Base-by-base conservation (phyloP, 2,797 vertebrate species). In the Poeciliopsis infans region DNA sequence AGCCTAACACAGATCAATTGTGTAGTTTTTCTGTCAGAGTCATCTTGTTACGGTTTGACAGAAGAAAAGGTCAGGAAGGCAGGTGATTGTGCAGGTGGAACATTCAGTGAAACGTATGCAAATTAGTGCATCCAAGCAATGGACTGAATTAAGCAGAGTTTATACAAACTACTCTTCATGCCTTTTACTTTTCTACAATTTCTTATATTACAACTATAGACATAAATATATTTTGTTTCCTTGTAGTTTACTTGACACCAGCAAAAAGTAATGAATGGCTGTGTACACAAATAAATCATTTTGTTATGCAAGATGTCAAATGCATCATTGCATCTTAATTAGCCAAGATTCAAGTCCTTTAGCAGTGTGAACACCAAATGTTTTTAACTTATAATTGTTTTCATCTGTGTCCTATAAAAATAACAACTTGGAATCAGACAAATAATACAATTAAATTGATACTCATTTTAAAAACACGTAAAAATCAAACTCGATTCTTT, bases 51-150 rank as follows among this genome's bases (percentile, higher is more conserved):
- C 75, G 74, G 43, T 47, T 79, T 53, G 86, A 78, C 80, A 74
- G 75, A 82, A 77, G 79, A 78, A 92, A 93, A 94, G 91, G 92
- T 91, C 87, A 91, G 79, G 53, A 71, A 87, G 59, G 81, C 47
- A 41, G 86, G 72, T 64, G 82, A 83, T 74, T 82, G 79, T 76
- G 77, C 71, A 81, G 80, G 78, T 82, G 23, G 20, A 74, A 53
- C 59, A 39, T 36, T 57, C 8, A 3, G 31, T 36, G 51, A 28
- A 75, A 33, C 49, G 31, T 20, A 33, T 49, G 33, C 20, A 45
- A n/a, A 59, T 69, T 16, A 28, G 12, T 53, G 5, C 20, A 16
- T 74, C 36, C 47, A 83, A 83, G 72, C 47, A 76, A 47, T 10
- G 55, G 53, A 36, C 83, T 49, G 46, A 81, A 46, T 61, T 33